Percentiles rank a stretch among this genome's conserved stretches.
These are phyloP conservation scores for Drosophila sulfurigaster DNA, from an alignment of 1,140 invertebrate species.

Conservation along the genomic window DNA sequence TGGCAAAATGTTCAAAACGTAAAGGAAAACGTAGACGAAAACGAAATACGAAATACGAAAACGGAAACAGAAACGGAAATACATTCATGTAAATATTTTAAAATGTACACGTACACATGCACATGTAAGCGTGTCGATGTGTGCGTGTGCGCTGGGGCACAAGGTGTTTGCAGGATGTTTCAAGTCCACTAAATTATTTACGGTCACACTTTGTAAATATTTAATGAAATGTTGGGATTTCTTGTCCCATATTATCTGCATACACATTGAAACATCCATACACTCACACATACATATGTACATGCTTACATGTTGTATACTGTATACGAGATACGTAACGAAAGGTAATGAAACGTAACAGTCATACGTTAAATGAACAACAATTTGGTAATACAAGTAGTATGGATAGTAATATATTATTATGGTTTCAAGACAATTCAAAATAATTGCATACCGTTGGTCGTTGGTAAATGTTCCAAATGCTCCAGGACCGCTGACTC, in stretches of 20 bases:
- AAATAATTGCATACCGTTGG: constrained; percentile 77
- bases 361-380: constrained; percentile 40
- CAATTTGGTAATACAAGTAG: constrained; percentile 36
- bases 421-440: constrained; percentile 40
- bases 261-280: constrained; percentile 33
- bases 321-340: constrained; percentile 17
- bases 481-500: constrained; percentile 84
- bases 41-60: constrained; percentile 8
- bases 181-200: constrained; percentile 40
- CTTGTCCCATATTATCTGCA: constrained; percentile 29
- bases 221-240: constrained; percentile 52
- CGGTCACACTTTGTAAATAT: constrained; percentile 48
- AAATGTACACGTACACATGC: constrained; percentile 34
- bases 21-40: constrained; percentile 31
- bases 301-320: constrained; percentile 3
- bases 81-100: constrained; percentile 56
- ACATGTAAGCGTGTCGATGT: background rate
- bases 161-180: constrained; percentile 39
- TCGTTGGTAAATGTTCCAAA: constrained; percentile 84
- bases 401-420: background rate
- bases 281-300: background rate
- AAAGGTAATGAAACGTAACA: constrained; percentile 17
- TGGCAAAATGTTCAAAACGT: constrained; percentile 43
- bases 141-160: constrained; percentile 11
- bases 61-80: constrained; percentile 31